Percentiles rank a stretch among this genome's conserved stretches.
Conservation (phyloP, 2,888 invertebrate genomes). For the Caenorhabditis wallacei region DNA sequence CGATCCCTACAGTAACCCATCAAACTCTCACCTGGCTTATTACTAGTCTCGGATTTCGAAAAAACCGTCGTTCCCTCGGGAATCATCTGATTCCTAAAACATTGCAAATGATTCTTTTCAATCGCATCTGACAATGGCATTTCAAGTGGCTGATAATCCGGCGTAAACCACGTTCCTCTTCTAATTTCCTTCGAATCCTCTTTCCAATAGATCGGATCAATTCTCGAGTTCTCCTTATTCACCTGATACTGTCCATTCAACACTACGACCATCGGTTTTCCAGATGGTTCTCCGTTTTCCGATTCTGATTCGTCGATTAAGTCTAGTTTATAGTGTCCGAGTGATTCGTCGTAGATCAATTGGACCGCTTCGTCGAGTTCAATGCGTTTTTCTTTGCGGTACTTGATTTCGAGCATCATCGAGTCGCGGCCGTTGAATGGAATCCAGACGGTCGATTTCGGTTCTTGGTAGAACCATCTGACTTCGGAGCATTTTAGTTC, state of each 20-base stretch:
- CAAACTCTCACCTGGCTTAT: slow-evolving; percentile 79
- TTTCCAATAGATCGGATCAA: slow-evolving; percentile 83
- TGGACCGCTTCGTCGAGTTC: slow-evolving; percentile 67
- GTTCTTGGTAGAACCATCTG: slow-evolving; percentile 80
- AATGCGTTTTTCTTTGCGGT: slow-evolving; percentile 72
- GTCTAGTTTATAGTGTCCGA: slow-evolving; percentile 49
- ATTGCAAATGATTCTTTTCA: slow-evolving; percentile 86
- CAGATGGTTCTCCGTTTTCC: slow-evolving; percentile 12
- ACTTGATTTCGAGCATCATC: slow-evolving; percentile 80
- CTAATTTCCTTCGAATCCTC: slow-evolving; percentile 86
- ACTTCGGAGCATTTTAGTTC: slow-evolving; percentile 77
- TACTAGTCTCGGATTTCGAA: slow-evolving; percentile 81
- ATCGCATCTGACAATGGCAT: slow-evolving; percentile 86
- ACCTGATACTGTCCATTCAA: slow-evolving; percentile 80
- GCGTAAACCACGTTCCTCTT: slow-evolving; percentile 87
- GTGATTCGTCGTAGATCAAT: slow-evolving; percentile 41
- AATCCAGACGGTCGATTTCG: slow-evolving; percentile 61
- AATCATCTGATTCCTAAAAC: slow-evolving; percentile 85
- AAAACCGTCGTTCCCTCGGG: slow-evolving; percentile 79
- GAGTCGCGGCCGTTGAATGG: slow-evolving; percentile 80
- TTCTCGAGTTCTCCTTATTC: slow-evolving; percentile 63
- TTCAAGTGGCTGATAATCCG: slow-evolving; percentile 86
- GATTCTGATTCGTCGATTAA: slow-evolving; percentile 6
- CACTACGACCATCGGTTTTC: slow-evolving; percentile 76
- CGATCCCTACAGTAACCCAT: too few relatives aligned